phyloP scores from a whole-genome alignment of 2,888 invertebrate genomes.

The Parochlus steinenii region DNA sequence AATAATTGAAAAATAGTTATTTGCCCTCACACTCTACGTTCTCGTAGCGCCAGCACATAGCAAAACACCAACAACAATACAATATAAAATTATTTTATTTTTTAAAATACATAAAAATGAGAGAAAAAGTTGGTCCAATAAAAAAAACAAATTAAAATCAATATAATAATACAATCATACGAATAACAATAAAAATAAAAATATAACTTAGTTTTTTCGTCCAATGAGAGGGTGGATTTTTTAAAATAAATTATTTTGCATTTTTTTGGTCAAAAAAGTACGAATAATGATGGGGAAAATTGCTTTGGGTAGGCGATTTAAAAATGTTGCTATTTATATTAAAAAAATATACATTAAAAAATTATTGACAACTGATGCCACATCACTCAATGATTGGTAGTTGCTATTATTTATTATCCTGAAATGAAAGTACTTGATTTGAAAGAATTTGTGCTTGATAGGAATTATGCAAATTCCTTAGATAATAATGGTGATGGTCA shows the following conservation, averaged over 20 bases:
- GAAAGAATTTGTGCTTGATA: too few species aligned
- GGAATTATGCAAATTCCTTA: too few species aligned
- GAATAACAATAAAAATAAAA: neutral
- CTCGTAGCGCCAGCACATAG: neutral
- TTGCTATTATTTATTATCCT: slow-evolving; percentile 9
- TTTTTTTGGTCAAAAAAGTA: neutral
- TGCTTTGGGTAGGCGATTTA: neutral
- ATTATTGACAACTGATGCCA: neutral
- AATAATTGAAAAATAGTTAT: slow-evolving; percentile 11
- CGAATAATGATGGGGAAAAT: slow-evolving; percentile 5
- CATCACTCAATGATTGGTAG: slow-evolving; percentile 3
- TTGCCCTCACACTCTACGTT: neutral
- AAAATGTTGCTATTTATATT: slow-evolving; percentile 3
- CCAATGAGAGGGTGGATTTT: slow-evolving; percentile 10
- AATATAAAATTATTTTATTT: neutral
- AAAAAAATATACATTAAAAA: neutral
- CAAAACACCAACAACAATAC: neutral
- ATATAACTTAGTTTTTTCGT: slow-evolving; percentile 12
- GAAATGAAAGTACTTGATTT: too few species aligned
- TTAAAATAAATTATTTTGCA: neutral
- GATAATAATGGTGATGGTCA: too few species aligned
- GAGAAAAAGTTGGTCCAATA: slow-evolving; percentile 7
- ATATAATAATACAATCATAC: slow-evolving; percentile 10
- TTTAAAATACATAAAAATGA: slow-evolving; percentile 8
- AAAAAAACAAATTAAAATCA: slow-evolving; percentile 13